Evolutionary conservation across 2,888 invertebrate genomes (phyloP).

Genomic region (Sisyra terminalis): DNA sequence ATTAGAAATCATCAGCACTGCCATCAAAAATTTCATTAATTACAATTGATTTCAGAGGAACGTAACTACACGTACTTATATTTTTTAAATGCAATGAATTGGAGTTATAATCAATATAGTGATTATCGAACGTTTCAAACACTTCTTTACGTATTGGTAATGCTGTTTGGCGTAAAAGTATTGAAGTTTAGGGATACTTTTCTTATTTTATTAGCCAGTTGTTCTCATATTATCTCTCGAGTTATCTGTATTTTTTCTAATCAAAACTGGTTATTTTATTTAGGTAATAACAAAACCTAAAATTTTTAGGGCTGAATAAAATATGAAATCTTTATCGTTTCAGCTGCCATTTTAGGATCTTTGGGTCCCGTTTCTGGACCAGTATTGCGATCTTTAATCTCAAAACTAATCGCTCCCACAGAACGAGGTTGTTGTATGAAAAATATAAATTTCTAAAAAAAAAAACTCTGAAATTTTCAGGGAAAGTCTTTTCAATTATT

Average conservation of each 20-base stretch:
- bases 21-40: slow-evolving; percentile 5
- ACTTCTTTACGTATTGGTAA: slow-evolving; percentile 48
- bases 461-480: slow-evolving; percentile 24
- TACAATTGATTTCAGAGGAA: slow-evolving; percentile 40
- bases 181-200: slow-evolving; percentile 52
- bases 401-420: slow-evolving; percentile 51
- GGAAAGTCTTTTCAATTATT: slow-evolving; percentile 59
- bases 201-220: slow-evolving; percentile 55
- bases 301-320: not conserved
- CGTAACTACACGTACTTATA: slow-evolving; percentile 59
- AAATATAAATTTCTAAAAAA: not conserved
- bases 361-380: slow-evolving; percentile 65
- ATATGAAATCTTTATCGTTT: slow-evolving; percentile 11
- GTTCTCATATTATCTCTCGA: slow-evolving; percentile 50
- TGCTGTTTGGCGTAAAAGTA: slow-evolving; percentile 52
- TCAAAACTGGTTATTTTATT: slow-evolving; percentile 6
- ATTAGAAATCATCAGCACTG: slow-evolving; percentile 6
- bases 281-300: slow-evolving; percentile 1
- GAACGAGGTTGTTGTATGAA: slow-evolving; percentile 42
- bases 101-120: slow-evolving; percentile 53
- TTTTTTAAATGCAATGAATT: slow-evolving; percentile 51
- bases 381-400: slow-evolving; percentile 63
- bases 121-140: slow-evolving; percentile 59
- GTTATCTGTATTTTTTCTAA: slow-evolving; percentile 32
- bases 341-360: slow-evolving; percentile 54